Percentiles rank a stretch among this genome's conserved stretches.
Conservation (phyloP, 2,888 invertebrate species). For the Cephus runcator region DNA sequence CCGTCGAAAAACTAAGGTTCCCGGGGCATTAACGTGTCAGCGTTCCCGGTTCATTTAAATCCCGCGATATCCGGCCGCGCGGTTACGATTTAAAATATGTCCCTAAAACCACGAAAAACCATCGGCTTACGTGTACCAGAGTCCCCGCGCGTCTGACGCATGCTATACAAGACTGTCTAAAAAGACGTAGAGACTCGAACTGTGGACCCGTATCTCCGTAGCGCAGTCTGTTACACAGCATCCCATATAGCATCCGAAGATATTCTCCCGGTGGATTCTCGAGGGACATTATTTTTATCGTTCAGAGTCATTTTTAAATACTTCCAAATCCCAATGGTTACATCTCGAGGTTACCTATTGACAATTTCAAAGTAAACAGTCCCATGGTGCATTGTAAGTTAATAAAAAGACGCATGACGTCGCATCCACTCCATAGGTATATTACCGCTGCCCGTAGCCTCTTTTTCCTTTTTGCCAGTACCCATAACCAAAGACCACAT, state of each 20-base stretch:
- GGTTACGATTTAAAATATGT: neutral
- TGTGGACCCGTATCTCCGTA: neutral
- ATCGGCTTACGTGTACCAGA: too few species aligned
- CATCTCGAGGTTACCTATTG: neutral
- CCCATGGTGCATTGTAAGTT: neutral
- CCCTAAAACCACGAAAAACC: neutral
- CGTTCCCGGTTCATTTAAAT: slow-evolving; percentile 41
- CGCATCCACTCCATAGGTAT: too few species aligned
- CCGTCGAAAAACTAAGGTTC: slow-evolving; percentile 12
- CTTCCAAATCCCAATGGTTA: neutral
- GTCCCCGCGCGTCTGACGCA: too few species aligned
- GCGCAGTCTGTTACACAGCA: neutral
- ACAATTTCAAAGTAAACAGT: neutral
- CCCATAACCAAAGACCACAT: neutral
- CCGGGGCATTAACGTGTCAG: slow-evolving; percentile 40
- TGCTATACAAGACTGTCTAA: neutral
- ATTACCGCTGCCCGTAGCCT: neutral
- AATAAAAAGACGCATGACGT: neutral
- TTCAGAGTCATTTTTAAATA: slow-evolving; percentile 6
- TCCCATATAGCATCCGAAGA: neutral
- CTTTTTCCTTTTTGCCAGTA: neutral
- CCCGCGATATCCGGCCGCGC: slow-evolving; percentile 29
- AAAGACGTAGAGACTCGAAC: neutral
- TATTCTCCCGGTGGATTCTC: slow-evolving; percentile 9
- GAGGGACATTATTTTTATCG: slow-evolving; percentile 24